Percentiles rank a stretch among this genome's conserved stretches.
These are phyloP conservation scores for Polypedilum pembai DNA, from an alignment of 1,140 invertebrate genomes.

Conservation along the genomic window DNA sequence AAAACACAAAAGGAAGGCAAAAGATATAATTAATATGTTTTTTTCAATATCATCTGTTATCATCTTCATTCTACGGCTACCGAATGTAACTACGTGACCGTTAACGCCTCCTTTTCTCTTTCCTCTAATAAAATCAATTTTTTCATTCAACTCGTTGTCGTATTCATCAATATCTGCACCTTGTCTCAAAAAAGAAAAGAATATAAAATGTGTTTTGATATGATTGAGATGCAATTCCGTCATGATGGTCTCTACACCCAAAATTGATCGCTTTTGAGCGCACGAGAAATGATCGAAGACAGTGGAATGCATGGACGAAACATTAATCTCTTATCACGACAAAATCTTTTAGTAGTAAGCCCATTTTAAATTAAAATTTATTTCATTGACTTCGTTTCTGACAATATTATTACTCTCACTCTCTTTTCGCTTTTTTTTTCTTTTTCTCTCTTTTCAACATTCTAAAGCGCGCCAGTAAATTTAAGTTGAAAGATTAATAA, in stretches of 20 bases:
- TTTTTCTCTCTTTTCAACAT: not conserved
- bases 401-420: no score
- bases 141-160: not conserved
- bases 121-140: conserved; percentile 21
- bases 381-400: not conserved
- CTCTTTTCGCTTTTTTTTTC: no score
- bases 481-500: conserved; percentile 26
- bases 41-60: conserved; percentile 13
- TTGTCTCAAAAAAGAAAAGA: not conserved
- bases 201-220: not conserved
- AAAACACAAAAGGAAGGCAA: no score
- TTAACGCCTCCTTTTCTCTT: not conserved
- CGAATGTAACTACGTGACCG: conserved; percentile 2
- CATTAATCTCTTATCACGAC: conserved; percentile 12
- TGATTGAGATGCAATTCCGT: conserved; percentile 4
- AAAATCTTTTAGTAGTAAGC: not conserved
- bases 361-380: conserved; percentile 20
- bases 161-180: not conserved
- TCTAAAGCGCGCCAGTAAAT: not conserved
- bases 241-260: not conserved
- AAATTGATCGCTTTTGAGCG: not conserved
- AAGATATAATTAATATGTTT: conserved; percentile 1
- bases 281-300: not conserved
- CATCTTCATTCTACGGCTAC: conserved; percentile 7
- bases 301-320: not conserved